Evolutionary conservation across 2,113 vertebrate species (phyloP), one percentile per base, ranked within the genome.

Genomic region (Opisthocomus hoazin): DNA sequence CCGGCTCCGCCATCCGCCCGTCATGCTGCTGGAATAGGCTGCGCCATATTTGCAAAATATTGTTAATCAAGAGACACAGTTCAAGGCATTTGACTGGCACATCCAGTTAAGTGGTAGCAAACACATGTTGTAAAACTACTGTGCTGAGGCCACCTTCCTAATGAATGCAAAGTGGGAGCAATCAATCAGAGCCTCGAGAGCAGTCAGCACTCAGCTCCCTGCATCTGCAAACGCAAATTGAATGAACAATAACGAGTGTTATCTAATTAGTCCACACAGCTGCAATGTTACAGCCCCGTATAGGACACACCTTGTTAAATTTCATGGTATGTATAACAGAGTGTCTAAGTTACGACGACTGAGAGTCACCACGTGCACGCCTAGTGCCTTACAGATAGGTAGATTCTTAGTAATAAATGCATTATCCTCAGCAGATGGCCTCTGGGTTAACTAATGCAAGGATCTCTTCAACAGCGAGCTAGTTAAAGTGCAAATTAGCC

Each of bases 201-300:
- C 39, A 43, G 80, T 57, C 65, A 48, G 60, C 29, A n/a, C 18
- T 54, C 71, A 15, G 94, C 92, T 80, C 81, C 58, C 92, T 73
- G 65, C 96, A 81, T 94, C 95, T 94, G 82, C 48, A 66, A 51
- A 76, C 17, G 54, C 94, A 93, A 96, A 93, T 68, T 50, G 95
- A 95, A 94, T 27, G 63, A 96, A 84, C 94, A 81, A 13, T 81
- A 89, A 94, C 32, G 91, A 97, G 92, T 4, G 46, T 75, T 90
- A 87, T 48, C 76, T 96, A 94, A 97, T 89, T 90, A 93, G 95
- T 57, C 61, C 94, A 60, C 82, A 36, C 93, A 96, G 97, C 96
- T 96, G 97, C 93, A 56, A 0, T 14, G 76, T 93, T 89, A 94
- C 84, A 68, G 92, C 69, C 92, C 85, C 66, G 37, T 50, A 21